Base-by-base conservation (phyloP, 2,113 vertebrate species). In the Neofelis nebulosa region DNA sequence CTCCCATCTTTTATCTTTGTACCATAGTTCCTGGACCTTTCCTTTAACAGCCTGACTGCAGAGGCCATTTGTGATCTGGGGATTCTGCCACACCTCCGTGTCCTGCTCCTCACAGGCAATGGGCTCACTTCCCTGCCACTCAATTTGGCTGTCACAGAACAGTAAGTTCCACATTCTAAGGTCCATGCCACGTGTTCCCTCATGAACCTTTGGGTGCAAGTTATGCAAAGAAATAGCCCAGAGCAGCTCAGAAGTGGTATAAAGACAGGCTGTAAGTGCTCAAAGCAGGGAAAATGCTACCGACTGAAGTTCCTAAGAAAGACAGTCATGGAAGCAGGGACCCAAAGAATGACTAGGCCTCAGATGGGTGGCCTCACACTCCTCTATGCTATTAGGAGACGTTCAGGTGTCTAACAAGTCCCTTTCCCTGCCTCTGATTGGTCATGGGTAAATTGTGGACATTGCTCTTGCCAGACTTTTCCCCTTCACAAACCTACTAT, bases 101-200 rank as follows among this genome's bases (percentile, higher is more conserved):
- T 99, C 36, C 99, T 99, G 97, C 98, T 98, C 88, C 98, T 99
- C 83, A 99, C 99, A 2, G 99, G 99, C 97, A 99, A 99, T 15
- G 85, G 98, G 15, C 99, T 99, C 69, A 97, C 85, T 55, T 98
- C 95, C 18, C 98, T 99, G 97, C 99, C 99, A 66, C 97, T 87
- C 2, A 92, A 99, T 86, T 96, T 99, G 98, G 98, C 98, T 7
- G 73, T 91, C 31, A 57, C 97, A 0, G 97, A 98, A 73, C 84
- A 88, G 99, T 99, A 98, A 98, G 98, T 98, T 87, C 38, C 81
- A 41, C 19, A 50, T 79, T 48, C 12, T 11, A 6, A 57, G 23
- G 5, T 91, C 65, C 1, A 0, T 68, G 38, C 79, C 27, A 2
- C 50, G 3, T 79, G 52, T 86, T 88, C 31, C 41, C 36, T 83